A percentile compares a stretch with the other conserved stretches of the same genome.
phyloP scores from a whole-genome alignment of 2,888 invertebrate genomes.

The Choreutis nemorana region DNA sequence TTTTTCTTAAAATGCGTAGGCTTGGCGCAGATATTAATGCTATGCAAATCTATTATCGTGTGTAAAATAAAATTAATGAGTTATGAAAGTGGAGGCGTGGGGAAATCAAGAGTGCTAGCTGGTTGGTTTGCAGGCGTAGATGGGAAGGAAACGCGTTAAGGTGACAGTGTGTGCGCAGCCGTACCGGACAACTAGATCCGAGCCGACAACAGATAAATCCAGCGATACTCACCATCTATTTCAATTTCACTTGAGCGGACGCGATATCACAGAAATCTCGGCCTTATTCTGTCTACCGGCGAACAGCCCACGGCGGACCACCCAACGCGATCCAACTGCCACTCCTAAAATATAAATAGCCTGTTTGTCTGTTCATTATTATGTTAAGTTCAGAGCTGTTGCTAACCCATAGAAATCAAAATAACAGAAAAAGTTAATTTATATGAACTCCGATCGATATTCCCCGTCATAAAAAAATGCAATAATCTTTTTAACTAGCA shows the following conservation, averaged over 20 bases:
- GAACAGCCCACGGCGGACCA: constrained; percentile 42
- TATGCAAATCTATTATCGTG: too few species aligned
- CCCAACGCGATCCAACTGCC: constrained; percentile 41
- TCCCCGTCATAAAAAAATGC: constrained; percentile 32
- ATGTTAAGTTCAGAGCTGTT: constrained; percentile 29
- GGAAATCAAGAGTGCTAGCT: too few species aligned
- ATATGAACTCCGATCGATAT: too few species aligned
- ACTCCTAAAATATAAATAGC: constrained; percentile 49
- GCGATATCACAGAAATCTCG: constrained; percentile 55
- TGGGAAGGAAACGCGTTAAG: constrained; percentile 11
- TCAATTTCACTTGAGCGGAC: constrained; percentile 49
- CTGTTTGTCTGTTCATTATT: constrained; percentile 45
- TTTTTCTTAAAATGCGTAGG: too few species aligned
- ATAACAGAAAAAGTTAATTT: too few species aligned
- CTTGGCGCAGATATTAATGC: too few species aligned
- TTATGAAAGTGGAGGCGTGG: too few species aligned
- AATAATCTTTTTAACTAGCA: constrained; percentile 32
- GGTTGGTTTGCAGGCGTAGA: too few species aligned
- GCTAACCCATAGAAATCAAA: constrained; percentile 24
- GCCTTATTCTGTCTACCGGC: constrained; percentile 43
- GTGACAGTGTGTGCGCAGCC: constrained; percentile 47
- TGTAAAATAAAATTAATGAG: too few species aligned
- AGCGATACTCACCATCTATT: constrained; percentile 48
- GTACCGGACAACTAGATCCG: constrained; percentile 49
- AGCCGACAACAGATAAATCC: constrained; percentile 55